Base-by-base conservation (phyloP, 2,888 invertebrate species). In the Flabesymbios commensalis region DNA sequence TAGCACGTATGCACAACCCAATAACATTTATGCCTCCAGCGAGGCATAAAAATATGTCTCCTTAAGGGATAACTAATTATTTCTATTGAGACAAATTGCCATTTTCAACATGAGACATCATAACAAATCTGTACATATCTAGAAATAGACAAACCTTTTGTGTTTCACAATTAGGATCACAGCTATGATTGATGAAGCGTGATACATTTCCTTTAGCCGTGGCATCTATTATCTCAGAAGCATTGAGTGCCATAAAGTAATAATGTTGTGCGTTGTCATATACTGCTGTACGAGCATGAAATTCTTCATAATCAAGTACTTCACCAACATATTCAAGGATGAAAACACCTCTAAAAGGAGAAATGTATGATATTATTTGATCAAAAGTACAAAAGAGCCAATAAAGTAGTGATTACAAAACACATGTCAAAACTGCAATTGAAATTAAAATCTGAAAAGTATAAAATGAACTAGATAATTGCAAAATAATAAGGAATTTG, bases 241-340 rank as follows among this genome's bases (percentile, higher is more conserved):
- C 90, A 78, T 94, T 90, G 48, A 98, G 84, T 0, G 96, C 92
- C 97, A 99, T 98, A 82, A 98, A 97, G 83, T 98, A 99, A 81
- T 94, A 94, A 83, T 99, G 98, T 36, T 89, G 87, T 78, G 92
- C 92, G 80, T 93, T 93, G 63, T 92, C 91, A 83, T 98, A 98
- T 47, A 90, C 88, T 74, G 91, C 90, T 0, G 93, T 92, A 5
- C 98, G 87, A 57, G 89, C 88, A 78, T 91, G 90, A 83, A 98
- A 97, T 80, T 93, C 92, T n/a, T 90, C 89, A 52, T 90, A 90
- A 81, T 94, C 91, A 7, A 98, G 85, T 0, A 99, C 95, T 85
- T 99, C 99, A 0, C 99, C 99, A 0, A 99, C 92, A 81, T 99
- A 99, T 81, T 99, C 99, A 89, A 98, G 91, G 49, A 99, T 89